A percentile compares a stretch with the other conserved stretches of the same genome.
These are phyloP conservation scores for Subanguina moxae DNA, from an alignment of 1,140 invertebrate genomes.

Conservation along the genomic window DNA sequence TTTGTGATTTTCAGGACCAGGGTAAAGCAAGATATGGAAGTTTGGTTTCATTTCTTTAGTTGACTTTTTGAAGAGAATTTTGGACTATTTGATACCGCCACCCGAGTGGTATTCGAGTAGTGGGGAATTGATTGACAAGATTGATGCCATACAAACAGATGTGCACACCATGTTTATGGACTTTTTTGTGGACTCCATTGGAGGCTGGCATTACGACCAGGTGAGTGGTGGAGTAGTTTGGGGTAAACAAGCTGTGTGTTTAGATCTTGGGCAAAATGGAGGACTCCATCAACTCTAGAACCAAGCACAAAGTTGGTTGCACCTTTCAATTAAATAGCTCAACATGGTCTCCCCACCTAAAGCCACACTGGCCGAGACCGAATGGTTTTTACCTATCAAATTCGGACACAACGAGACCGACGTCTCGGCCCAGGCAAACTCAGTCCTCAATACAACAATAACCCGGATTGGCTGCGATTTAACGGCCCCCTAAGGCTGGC, in stretches of 20 bases:
- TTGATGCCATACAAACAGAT: neutral
- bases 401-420: no score
- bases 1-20: neutral
- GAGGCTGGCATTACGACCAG: slow-evolving; percentile 21
- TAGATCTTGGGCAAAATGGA: slow-evolving; percentile 5
- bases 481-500: no score
- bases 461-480: no score
- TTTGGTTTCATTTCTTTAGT: neutral
- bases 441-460: no score
- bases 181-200: slow-evolving; percentile 1
- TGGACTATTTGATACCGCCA: neutral
- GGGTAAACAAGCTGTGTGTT: no score
- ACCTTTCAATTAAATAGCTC: no score
- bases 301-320: slow-evolving; percentile 10
- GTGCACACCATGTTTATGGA: slow-evolving; percentile 9
- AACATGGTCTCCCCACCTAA: no score
- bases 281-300: slow-evolving; percentile 8
- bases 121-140: neutral
- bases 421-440: no score
- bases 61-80: neutral
- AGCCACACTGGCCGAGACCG: no score
- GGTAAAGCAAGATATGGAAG: neutral
- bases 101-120: neutral
- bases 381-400: no score
- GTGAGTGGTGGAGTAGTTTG: neutral